Conservation (phyloP, 2,797 vertebrate species). For the Microctenopoma stevenorrisi region DNA sequence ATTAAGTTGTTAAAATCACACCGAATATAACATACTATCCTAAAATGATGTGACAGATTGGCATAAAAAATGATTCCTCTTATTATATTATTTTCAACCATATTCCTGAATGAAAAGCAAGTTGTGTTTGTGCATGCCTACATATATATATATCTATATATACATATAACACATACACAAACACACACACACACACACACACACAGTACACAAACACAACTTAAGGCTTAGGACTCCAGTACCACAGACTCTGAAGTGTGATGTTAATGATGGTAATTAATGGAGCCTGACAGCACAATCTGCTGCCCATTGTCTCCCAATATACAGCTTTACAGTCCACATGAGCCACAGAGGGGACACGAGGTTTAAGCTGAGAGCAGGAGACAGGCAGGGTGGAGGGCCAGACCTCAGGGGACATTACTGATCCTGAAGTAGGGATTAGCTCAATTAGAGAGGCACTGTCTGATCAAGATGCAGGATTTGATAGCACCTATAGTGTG, state of each 20-base stretch:
- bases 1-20: no score
- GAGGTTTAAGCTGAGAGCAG: constrained; percentile 62
- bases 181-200: constrained; percentile 26
- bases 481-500: constrained; percentile 52
- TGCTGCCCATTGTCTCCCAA: constrained; percentile 97
- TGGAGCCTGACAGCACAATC: constrained; percentile 99
- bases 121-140: constrained; percentile 1
- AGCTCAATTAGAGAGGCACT: constrained; percentile 88
- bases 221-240: constrained; percentile 80
- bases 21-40: no score
- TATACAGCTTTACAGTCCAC: constrained; percentile 87
- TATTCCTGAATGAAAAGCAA: background rate
- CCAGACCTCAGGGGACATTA: constrained; percentile 80
- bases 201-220: constrained; percentile 46
- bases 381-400: constrained; percentile 65
- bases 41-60: background rate
- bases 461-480: constrained; percentile 88
- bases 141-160: background rate
- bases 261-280: constrained; percentile 99
- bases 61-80: background rate
- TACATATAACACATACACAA: constrained; percentile 10
- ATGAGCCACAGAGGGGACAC: constrained; percentile 80
- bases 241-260: constrained; percentile 89
- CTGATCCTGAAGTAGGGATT: constrained; percentile 96
- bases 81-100: background rate